A percentile compares a stretch with the other conserved stretches of the same genome.
Conservation (phyloP, 2,113 vertebrate species). For the Ailurus styani region DNA sequence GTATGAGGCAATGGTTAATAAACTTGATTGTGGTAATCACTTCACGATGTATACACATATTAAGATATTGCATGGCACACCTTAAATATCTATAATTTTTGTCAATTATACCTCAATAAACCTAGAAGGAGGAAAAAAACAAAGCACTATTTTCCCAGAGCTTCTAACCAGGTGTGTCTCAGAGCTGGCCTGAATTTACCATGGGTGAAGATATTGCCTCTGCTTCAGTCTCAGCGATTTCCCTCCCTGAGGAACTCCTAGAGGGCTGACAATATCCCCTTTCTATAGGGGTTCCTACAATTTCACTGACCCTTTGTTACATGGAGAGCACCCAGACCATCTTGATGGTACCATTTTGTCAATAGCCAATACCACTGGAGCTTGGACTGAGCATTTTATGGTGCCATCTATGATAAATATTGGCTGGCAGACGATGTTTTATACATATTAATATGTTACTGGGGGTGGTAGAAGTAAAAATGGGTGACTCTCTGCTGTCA, state of each 20-base stretch:
- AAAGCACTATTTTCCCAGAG: not conserved
- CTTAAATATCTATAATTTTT: not conserved
- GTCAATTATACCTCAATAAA: not conserved
- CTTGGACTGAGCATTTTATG: not conserved
- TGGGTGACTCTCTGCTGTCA: not conserved
- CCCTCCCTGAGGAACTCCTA: not conserved
- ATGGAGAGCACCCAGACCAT: not conserved
- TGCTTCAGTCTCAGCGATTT: not conserved
- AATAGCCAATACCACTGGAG: not conserved
- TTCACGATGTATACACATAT: not conserved
- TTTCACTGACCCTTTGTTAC: not conserved
- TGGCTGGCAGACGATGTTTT: not conserved
- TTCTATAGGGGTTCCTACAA: rapidly evolving
- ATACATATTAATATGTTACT: not conserved
- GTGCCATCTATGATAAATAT: not conserved
- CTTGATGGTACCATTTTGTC: not conserved
- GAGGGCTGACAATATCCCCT: not conserved
- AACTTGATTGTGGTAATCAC: not conserved
- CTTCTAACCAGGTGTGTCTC: not conserved
- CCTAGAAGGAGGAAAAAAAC: not conserved
- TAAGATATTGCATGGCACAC: not conserved
- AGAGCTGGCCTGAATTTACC: not conserved
- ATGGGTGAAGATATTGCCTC: not conserved
- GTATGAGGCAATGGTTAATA: not conserved
- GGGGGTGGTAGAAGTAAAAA: not conserved